Base-by-base conservation (phyloP, 2,888 invertebrate genomes). In the Balanococcus diminutus region DNA sequence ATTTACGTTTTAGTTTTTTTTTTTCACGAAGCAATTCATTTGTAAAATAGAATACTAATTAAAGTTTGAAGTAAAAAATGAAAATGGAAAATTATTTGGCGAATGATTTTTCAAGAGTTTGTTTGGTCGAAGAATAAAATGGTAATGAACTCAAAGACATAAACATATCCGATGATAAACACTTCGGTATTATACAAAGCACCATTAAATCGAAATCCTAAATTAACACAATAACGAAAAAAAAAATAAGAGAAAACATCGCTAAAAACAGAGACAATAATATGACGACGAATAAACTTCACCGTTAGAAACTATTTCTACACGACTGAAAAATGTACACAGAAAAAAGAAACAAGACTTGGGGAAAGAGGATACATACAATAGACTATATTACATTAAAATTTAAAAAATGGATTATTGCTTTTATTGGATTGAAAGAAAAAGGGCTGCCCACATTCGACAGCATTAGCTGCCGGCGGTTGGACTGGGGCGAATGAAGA, bases 401-500 rank as follows among this genome's bases (percentile, higher is more conserved):
- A 75, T 46, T 75, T 79, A 16, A 75, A 85, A 75, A 85, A 85
- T 11, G 85, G 85, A 79, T 85, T 85, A 79, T 85, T 85, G 72
- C 79, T 85, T 79, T 85, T 85, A 79, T 28, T 75, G 16, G 85
- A 51, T 25, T 85, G 85, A 25, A 85, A 85, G 19, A 85, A 85
- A 32, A 79, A 28, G 0, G 14, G 22, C 25, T 72, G 36, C 3
- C 42, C 25, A 14, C 46, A 81, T 25, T 39, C 28, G 46, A 67
- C 14, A 31, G 67, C 9, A 36, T 79, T 79, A 14, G 42, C 28
- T 9, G 42, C n/a, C 11, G 72, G 88, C 11, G 72, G 88, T 88
- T 81, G 89, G 89, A 92, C 92, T 84, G 61, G 72, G 25, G 67
- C 25, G 22, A 72, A 81, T 16, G 84, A 42, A 14, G 31, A 75